A percentile compares a stretch with the other conserved stretches of the same genome.
Conservation (phyloP, 2,888 invertebrate species). For the Sinodicranocentrus sp. region DNA sequence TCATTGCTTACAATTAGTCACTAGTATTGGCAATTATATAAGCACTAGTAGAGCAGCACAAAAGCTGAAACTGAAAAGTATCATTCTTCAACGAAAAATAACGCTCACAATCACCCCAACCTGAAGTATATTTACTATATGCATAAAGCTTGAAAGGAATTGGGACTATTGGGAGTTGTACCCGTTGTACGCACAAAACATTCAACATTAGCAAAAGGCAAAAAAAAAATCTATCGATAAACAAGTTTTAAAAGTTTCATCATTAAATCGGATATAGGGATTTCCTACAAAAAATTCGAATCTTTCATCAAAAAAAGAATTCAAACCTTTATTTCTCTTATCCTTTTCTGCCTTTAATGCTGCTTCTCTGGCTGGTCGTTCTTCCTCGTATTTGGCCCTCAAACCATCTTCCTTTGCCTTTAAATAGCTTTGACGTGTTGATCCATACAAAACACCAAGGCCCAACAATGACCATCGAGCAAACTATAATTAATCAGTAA, state of each 20-base stretch:
- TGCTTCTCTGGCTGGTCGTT: slow-evolving; percentile 68
- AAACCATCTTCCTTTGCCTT: slow-evolving; percentile 43
- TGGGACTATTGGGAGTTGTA: too few species aligned
- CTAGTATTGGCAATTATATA: background rate
- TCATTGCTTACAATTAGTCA: background rate
- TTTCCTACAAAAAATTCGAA: background rate
- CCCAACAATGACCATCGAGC: slow-evolving; percentile 64
- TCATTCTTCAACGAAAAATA: too few species aligned
- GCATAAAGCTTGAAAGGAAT: too few species aligned
- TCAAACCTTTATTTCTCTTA: slow-evolving; percentile 44
- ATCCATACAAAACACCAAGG: slow-evolving; percentile 63
- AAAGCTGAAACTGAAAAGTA: background rate
- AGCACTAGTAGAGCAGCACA: background rate
- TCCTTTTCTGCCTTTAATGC: slow-evolving; percentile 64
- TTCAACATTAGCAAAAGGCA: too few species aligned
- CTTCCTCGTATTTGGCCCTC: slow-evolving; percentile 53
- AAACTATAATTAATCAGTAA: too few species aligned
- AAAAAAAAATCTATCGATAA: too few species aligned
- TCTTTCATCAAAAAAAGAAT: background rate
- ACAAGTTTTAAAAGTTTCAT: too few species aligned
- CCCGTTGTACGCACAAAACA: too few species aligned
- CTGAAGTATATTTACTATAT: too few species aligned
- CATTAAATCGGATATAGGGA: background rate
- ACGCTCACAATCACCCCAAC: too few species aligned
- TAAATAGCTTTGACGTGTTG: slow-evolving; percentile 29